Conservation (phyloP, 2,888 invertebrate species). For the Machimus rusticus region DNA sequence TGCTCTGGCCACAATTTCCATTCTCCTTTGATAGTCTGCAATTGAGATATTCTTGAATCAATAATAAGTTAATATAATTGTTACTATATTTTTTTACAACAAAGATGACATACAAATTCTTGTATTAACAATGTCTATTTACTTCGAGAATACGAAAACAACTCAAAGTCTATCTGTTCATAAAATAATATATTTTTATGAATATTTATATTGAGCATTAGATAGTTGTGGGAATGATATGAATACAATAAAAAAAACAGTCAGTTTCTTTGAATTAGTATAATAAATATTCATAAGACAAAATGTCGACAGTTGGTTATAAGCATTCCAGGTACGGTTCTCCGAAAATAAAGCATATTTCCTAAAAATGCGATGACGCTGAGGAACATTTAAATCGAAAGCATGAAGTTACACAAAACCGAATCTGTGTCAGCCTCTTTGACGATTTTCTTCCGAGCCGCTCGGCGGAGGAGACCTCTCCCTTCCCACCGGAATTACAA, state of each 20-base stretch:
- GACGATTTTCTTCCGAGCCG: not conserved
- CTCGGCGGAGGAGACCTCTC: not conserved
- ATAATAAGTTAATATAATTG: no score
- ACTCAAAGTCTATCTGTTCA: not conserved
- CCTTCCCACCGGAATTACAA: not conserved
- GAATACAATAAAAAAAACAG: not conserved
- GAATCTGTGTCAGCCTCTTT: not conserved
- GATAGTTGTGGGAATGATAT: not conserved
- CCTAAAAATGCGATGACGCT: not conserved
- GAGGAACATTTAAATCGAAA: not conserved
- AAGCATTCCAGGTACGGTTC: not conserved
- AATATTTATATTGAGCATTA: not conserved
- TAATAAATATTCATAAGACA: not conserved
- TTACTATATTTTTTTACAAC: no score
- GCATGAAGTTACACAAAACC: not conserved
- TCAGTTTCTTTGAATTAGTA: not conserved
- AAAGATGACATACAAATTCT: not conserved
- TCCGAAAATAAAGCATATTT: not conserved
- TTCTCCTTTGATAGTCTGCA: no score
- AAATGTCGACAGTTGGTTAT: not conserved
- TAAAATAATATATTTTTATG: no score
- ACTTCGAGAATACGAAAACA: not conserved
- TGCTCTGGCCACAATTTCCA: no score
- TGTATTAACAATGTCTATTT: not conserved
- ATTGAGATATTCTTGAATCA: no score